Evolutionary conservation across 2,888 invertebrate genomes (phyloP).

Genomic region (Thereva unica): DNA sequence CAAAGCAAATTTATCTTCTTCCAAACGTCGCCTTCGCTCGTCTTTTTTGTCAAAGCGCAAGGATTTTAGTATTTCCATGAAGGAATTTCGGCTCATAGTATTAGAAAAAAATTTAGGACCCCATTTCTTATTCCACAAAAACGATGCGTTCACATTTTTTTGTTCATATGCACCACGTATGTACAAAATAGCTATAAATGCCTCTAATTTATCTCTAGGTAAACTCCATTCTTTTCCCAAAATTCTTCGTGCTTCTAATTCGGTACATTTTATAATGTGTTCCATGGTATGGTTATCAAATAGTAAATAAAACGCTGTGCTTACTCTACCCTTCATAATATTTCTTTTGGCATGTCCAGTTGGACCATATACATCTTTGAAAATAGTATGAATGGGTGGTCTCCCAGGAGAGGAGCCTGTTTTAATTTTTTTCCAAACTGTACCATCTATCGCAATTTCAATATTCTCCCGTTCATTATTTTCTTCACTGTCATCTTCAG

Average conservation of each 20-base stretch:
- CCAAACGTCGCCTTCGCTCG: constrained; percentile 4
- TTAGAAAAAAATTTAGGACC: neutral
- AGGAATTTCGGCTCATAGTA: neutral
- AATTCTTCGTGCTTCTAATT: constrained; percentile 22
- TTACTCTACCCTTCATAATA: constrained; percentile 10
- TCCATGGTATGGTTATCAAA: neutral
- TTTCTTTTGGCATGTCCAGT: constrained; percentile 2
- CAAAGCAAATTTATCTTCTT: constrained; percentile 3
- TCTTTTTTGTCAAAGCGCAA: constrained; percentile 7
- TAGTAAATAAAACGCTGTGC: neutral
- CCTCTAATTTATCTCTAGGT: constrained; percentile 12
- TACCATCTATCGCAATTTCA: constrained; percentile 8
- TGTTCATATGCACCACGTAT: constrained; percentile 9
- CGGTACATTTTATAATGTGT: constrained; percentile 1
- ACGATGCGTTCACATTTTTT: constrained; percentile 9
- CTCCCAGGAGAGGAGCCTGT: constrained; percentile 6
- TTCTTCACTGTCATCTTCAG: constrained; percentile 10
- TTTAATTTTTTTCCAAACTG: constrained; percentile 6
- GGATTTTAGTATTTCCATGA: too few relatives aligned
- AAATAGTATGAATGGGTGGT: constrained; percentile 7
- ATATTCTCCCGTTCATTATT: constrained; percentile 10
- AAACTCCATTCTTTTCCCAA: constrained; percentile 20
- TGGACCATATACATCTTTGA: constrained; percentile 3
- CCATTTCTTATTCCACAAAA: constrained; percentile 7
- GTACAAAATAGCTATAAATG: constrained; percentile 1